Percentiles rank a stretch among this genome's conserved stretches.
phyloP scores from a whole-genome alignment of 23 tunicate genomes.

The Botrylloides violaceus region DNA sequence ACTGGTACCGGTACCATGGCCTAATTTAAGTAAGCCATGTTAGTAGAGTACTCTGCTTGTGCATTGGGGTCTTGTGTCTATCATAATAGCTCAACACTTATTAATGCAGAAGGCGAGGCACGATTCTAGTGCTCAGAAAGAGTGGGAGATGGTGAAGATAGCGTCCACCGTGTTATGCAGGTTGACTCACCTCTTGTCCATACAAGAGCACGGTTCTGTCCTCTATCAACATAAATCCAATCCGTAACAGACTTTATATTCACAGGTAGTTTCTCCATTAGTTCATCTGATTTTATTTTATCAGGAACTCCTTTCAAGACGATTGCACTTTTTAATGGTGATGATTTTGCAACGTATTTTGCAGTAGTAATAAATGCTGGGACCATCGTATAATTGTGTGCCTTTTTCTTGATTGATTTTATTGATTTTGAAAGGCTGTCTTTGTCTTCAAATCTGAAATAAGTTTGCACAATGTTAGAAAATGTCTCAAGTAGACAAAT shows the following conservation, averaged over 20 bases:
- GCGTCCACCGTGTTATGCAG: too few species aligned
- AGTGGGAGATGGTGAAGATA: too few species aligned
- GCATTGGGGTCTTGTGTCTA: too few species aligned
- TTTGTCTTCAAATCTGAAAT: slow-evolving; percentile 27
- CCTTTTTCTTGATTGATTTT: not conserved
- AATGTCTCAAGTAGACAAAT: too few species aligned
- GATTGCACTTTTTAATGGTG: slow-evolving; percentile 19
- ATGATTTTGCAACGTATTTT: slow-evolving; percentile 18
- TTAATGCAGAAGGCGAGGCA: too few species aligned
- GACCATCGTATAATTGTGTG: not conserved
- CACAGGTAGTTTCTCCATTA: slow-evolving; percentile 32
- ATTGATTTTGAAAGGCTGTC: slow-evolving; percentile 5
- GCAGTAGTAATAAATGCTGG: slow-evolving; percentile 38
- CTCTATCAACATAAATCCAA: slow-evolving; percentile 31
- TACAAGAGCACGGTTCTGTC: slow-evolving; percentile 31
- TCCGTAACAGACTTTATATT: slow-evolving; percentile 33
- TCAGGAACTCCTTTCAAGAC: slow-evolving; percentile 40
- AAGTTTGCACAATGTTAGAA: too few species aligned
- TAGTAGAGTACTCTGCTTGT: too few species aligned
- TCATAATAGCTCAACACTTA: too few species aligned
- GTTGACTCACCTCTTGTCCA: slow-evolving; percentile 44
- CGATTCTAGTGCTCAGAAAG: too few species aligned
- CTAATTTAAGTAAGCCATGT: too few species aligned
- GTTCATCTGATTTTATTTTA: slow-evolving; percentile 36
- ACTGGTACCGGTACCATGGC: too few species aligned